These are phyloP conservation scores for Hemicrepidius hirtus DNA, from an alignment of 2,888 invertebrate genomes.

Conservation along the genomic window DNA sequence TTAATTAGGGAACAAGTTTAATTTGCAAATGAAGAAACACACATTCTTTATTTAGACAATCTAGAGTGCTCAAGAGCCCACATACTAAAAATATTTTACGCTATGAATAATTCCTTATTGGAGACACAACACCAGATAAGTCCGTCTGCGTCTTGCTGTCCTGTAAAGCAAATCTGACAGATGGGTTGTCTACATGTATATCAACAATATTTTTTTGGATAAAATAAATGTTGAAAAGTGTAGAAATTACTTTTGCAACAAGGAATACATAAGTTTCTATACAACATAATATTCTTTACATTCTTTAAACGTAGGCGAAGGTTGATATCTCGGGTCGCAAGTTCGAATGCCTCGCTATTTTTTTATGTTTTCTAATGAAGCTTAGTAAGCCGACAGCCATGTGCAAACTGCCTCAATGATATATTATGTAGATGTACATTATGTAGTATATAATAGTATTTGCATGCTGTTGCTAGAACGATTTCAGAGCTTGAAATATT, in stretches of 20 bases:
- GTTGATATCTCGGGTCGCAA: constrained; percentile 19
- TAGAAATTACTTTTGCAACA: no score
- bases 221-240: no score
- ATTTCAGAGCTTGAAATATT: constrained; percentile 17
- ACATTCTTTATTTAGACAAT: no score
- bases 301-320: constrained; percentile 9
- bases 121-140: no score
- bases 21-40: no score
- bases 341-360: constrained; percentile 9
- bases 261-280: no score
- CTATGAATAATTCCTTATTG: no score
- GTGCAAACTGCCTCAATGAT: constrained; percentile 19
- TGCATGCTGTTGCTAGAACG: constrained; percentile 21
- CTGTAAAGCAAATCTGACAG: background rate
- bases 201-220: no score
- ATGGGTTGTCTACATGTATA: background rate
- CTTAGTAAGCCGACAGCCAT: constrained; percentile 25
- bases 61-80: no score
- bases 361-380: constrained; percentile 26
- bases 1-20: no score
- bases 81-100: no score
- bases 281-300: background rate
- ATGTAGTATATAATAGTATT: no score
- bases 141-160: background rate
- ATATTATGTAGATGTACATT: constrained; percentile 22